A percentile compares a stretch with the other conserved stretches of the same genome.
Evolutionary conservation across 2,797 vertebrate species (phyloP).

Genomic region (Craterocephalus amniculus): DNA sequence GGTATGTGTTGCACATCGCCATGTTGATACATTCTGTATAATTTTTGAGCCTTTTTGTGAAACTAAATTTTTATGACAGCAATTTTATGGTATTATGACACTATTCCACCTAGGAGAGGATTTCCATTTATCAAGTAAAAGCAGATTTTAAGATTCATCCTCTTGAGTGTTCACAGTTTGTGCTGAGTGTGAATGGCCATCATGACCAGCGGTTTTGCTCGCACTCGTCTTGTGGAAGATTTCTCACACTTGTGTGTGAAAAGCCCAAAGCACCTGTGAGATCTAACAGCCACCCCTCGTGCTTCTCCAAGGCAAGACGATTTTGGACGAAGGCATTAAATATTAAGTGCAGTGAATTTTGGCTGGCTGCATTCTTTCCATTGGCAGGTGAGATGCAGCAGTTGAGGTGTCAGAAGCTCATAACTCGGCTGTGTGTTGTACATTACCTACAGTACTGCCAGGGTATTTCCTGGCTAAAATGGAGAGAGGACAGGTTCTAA

Average conservation of each 20-base stretch:
- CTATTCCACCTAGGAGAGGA: too few species aligned
- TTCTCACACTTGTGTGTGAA: conserved; percentile 62
- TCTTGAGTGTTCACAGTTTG: not conserved
- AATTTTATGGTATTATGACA: too few species aligned
- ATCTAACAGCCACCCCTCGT: conserved; percentile 52
- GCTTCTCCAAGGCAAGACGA: conserved; percentile 45
- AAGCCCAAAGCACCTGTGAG: conserved; percentile 66
- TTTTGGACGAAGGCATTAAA: conserved; percentile 71
- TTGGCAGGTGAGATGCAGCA: conserved; percentile 50
- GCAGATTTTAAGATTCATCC: not conserved
- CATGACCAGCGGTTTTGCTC: conserved; percentile 11
- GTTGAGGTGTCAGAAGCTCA: conserved; percentile 65
- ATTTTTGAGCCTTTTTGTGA: too few species aligned
- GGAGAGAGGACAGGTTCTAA: not conserved
- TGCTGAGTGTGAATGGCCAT: not conserved
- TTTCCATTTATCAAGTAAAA: not conserved
- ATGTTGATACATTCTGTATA: too few species aligned
- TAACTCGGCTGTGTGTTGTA: conserved; percentile 19
- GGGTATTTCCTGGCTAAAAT: conserved; percentile 23
- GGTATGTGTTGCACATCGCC: not conserved
- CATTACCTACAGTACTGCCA: not conserved
- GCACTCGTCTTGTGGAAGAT: conserved; percentile 24
- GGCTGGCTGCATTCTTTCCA: conserved; percentile 66
- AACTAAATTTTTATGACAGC: too few species aligned
- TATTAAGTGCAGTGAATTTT: conserved; percentile 75